phyloP scores from a whole-genome alignment of 2,797 vertebrate species.

The Protosalanx chinensis region DNA sequence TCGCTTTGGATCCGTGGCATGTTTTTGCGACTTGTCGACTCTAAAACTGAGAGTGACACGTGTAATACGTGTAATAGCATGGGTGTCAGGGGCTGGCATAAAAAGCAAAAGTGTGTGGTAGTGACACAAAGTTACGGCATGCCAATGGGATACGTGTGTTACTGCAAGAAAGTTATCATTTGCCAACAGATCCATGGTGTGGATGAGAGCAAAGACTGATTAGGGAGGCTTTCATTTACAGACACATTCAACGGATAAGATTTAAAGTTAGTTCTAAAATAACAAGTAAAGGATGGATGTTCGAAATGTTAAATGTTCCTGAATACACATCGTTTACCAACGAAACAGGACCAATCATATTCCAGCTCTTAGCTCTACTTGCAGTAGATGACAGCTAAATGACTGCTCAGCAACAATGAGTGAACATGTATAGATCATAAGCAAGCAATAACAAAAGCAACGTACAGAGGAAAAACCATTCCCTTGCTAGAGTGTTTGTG shows the following conservation, averaged over 20 bases:
- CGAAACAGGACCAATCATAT: neutral
- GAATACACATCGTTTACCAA: neutral
- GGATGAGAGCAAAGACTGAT: neutral
- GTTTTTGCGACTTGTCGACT: constrained; percentile 32
- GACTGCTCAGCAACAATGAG: no score
- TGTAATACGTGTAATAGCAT: constrained; percentile 23
- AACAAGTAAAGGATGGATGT: neutral
- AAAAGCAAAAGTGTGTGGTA: constrained; percentile 26
- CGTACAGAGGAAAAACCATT: neutral
- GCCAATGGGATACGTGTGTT: constrained; percentile 5
- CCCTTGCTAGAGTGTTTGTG: constrained; percentile 8
- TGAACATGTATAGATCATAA: neutral
- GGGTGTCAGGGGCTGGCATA: constrained; percentile 16
- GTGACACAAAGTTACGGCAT: neutral
- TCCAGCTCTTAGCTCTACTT: neutral
- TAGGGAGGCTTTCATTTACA: no score
- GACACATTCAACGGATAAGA: neutral
- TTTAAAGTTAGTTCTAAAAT: neutral
- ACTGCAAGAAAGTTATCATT: neutral
- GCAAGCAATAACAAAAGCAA: constrained; percentile 15
- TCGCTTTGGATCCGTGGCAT: constrained; percentile 30
- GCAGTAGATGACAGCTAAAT: no score
- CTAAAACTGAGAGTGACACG: constrained; percentile 28
- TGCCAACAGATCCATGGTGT: neutral
- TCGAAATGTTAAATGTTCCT: neutral